Percentiles rank a stretch among this genome's conserved stretches.
phyloP scores from a whole-genome alignment of 2,797 vertebrate species.

The Mus spretus region DNA sequence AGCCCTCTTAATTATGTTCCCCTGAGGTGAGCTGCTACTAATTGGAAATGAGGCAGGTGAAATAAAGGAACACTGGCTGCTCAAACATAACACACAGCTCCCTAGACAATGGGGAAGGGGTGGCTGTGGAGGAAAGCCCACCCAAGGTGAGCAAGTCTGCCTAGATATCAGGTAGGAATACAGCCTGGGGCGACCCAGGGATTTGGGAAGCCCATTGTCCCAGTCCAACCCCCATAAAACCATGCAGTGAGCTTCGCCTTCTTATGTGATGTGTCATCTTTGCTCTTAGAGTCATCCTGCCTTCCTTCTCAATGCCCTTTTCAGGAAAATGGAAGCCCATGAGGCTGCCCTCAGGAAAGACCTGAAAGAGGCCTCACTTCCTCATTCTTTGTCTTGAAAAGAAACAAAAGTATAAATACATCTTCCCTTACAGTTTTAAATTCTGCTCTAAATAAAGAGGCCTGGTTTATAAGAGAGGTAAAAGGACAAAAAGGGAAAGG shows the following conservation, averaged over 20 bases:
- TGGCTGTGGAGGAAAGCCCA: not conserved
- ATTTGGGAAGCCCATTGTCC: constrained; percentile 56
- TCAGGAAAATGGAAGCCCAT: not conserved
- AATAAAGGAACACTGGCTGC: constrained; percentile 85
- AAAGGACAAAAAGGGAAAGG: constrained; percentile 47
- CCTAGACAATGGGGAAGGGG: constrained; percentile 68
- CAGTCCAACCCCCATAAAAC: constrained; percentile 13
- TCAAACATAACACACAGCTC: constrained; percentile 79
- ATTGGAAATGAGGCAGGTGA: constrained; percentile 88
- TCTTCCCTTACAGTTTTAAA: constrained; percentile 45
- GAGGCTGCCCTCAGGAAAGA: constrained; percentile 17
- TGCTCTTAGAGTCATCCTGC: not conserved
- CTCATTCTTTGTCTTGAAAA: constrained; percentile 17
- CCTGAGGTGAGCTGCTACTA: constrained; percentile 86
- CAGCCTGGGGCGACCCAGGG: constrained; percentile 51
- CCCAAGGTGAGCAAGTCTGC: not conserved
- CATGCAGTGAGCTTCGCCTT: not conserved
- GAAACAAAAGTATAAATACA: constrained; percentile 64
- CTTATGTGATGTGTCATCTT: not conserved
- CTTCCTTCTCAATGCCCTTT: constrained; percentile 15
- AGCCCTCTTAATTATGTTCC: constrained; percentile 88
- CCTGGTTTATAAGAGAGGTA: constrained; percentile 38
- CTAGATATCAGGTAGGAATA: constrained; percentile 69
- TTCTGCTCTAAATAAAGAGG: constrained; percentile 64
- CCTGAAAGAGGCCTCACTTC: constrained; percentile 51